Conservation (phyloP, 1,140 invertebrate genomes). For the Papilio glaucus region DNA sequence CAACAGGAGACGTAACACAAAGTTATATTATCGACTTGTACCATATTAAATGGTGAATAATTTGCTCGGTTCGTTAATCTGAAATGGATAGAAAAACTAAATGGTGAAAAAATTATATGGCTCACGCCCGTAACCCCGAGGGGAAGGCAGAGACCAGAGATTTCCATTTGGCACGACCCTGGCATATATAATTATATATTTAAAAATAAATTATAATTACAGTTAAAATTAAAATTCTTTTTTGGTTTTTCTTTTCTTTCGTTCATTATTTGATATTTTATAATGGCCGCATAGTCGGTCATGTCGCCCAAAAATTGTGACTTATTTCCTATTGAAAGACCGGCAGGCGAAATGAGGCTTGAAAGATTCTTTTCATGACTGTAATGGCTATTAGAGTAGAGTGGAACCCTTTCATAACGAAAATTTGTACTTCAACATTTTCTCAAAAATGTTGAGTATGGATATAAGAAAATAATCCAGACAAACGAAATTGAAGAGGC, state of each 20-base stretch:
- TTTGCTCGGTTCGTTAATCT: no score
- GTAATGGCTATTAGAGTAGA: slow-evolving; percentile 31
- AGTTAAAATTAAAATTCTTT: neutral
- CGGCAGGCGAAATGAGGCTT: slow-evolving; percentile 25
- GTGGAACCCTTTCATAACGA: slow-evolving; percentile 25
- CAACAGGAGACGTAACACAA: no score
- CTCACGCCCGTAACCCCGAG: no score
- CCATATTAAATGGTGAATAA: no score
- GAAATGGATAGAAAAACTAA: no score
- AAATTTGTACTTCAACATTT: slow-evolving; percentile 17
- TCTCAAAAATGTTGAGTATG: slow-evolving; percentile 21
- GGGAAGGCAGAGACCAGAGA: no score
- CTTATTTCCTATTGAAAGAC: slow-evolving; percentile 23
- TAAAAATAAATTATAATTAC: neutral
- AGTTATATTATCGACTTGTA: no score
- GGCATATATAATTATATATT: no score
- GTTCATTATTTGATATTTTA: neutral
- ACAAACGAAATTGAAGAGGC: slow-evolving; percentile 9
- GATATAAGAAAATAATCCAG: slow-evolving; percentile 7
- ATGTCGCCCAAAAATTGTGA: slow-evolving; percentile 14
- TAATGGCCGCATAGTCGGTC: neutral
- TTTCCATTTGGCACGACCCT: no score
- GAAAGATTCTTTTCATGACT: slow-evolving; percentile 31
- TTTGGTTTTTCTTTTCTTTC: neutral
- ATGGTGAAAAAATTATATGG: no score